Evolutionary conservation across 2,797 vertebrate genomes (phyloP), one percentile per base, ranked within the genome.

Genomic region (Anguilla marmorata): DNA sequence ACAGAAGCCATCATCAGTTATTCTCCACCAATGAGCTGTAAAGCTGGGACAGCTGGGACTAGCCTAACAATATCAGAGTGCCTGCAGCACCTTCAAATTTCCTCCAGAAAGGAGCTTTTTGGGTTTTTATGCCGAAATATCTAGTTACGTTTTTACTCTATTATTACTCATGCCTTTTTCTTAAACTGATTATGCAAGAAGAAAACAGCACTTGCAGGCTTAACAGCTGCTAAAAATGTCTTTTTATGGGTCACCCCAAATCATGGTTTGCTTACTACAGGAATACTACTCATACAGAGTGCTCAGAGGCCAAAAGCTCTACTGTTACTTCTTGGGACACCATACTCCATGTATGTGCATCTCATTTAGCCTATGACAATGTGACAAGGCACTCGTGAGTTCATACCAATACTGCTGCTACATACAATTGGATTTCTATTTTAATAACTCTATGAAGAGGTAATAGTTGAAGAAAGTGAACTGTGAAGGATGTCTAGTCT

Each of bases 1-100:
- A 48, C 16, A 50, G 41, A 82, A 82, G 45, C 79, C 21, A 82
- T 48, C 79, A 82, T 45, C 79, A 48, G 79, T 82, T 82, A 50
- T 50, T 82, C 41, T 82, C 21, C 79, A 82, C 19, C 41, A 50
- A 45, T 82, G 79, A 82, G 79, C 79, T 9, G 79, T 50, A 24
- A 82, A 50, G 24, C 41, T 1, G 6, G 79, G 21, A 50, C 21
- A 82, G 45, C 41, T 19, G 16, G 79, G 41, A 50, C 21, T 5
- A n/a, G 41, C 21, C 2, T 50, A 48, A 50, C 45, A 82, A 50
- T 82, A 24, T 50, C 45, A 6, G 24, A n/a, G 8, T 50, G 19
- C 7, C 24, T 4, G 21, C 79, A 24, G 45, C 24, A 45, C 79
- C 8, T 82, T 50, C 45, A 82, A 50, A n/a, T 48, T 33, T 48